Percentiles rank a stretch among this genome's conserved stretches.
phyloP scores from a whole-genome alignment of 2,113 vertebrate species.

The Tiliqua scincoides region DNA sequence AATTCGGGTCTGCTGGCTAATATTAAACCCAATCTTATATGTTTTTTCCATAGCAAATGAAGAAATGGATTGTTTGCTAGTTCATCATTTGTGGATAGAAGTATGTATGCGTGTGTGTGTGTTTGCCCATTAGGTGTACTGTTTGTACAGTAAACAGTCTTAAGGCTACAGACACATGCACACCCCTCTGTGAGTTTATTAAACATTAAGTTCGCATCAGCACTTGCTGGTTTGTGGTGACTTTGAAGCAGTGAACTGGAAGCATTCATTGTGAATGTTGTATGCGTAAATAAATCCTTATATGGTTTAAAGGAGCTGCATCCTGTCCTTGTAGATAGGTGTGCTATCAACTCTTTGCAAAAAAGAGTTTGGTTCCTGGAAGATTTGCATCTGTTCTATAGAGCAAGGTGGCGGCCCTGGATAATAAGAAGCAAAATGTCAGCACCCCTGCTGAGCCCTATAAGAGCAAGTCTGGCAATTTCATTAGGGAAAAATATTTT shows the following conservation, averaged over 20 bases:
- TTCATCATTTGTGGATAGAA: not conserved
- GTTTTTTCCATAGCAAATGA: not conserved
- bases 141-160: not conserved
- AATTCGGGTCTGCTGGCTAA: not conserved
- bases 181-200: not conserved
- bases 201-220: not conserved
- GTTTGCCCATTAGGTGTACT: no score
- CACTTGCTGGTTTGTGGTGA: not conserved
- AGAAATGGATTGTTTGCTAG: not conserved
- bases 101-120: not conserved
- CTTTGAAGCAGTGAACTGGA: not conserved
- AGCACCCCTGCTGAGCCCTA: not conserved
- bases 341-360: not conserved
- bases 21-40: not conserved
- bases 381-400: not conserved
- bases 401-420: not conserved
- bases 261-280: not conserved
- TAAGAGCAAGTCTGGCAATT: not conserved
- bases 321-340: not conserved
- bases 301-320: not conserved
- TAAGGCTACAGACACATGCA: not conserved
- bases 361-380: not conserved
- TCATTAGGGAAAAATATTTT: not conserved
- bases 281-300: not conserved
- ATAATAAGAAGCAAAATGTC: not conserved